phyloP scores from a whole-genome alignment of 2,797 vertebrate species.

The Tamandua tetradactyla region DNA sequence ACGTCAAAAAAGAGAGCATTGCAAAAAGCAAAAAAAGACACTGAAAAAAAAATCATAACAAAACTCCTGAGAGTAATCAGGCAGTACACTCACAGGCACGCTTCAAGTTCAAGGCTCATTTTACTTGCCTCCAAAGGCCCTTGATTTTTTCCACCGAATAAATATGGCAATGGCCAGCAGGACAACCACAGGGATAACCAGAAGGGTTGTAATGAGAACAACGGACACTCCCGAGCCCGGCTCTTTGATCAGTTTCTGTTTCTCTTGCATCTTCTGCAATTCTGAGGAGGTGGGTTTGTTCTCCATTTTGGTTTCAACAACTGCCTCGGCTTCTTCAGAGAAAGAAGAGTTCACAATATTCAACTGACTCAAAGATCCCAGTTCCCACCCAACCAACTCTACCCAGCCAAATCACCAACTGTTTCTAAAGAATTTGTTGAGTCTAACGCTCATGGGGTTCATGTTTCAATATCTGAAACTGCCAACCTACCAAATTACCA shows the following conservation, averaged over 20 bases:
- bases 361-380: slow-evolving; percentile 69
- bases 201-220: slow-evolving; percentile 92
- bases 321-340: slow-evolving; percentile 89
- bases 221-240: slow-evolving; percentile 87
- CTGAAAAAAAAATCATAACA: slow-evolving; percentile 44
- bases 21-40: slow-evolving; percentile 29
- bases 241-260: slow-evolving; percentile 82
- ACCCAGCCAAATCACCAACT: slow-evolving; percentile 18
- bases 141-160: slow-evolving; percentile 93
- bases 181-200: slow-evolving; percentile 91
- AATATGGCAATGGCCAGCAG: slow-evolving; percentile 91
- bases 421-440: slow-evolving; percentile 22
- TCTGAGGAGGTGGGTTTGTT: slow-evolving; percentile 84
- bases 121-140: slow-evolving; percentile 89
- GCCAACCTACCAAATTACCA: not conserved
- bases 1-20: slow-evolving; percentile 41
- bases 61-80: slow-evolving; percentile 47
- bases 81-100: slow-evolving; percentile 60
- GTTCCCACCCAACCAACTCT: slow-evolving; percentile 22
- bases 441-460: not conserved
- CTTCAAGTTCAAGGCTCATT: slow-evolving; percentile 71
- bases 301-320: slow-evolving; percentile 89
- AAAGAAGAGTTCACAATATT: slow-evolving; percentile 83
- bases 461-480: not conserved
- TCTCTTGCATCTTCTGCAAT: slow-evolving; percentile 84